Evolutionary conservation across 2,888 invertebrate species (phyloP), one percentile per base, ranked within the genome.

Genomic region (Hypolimnas misippus): DNA sequence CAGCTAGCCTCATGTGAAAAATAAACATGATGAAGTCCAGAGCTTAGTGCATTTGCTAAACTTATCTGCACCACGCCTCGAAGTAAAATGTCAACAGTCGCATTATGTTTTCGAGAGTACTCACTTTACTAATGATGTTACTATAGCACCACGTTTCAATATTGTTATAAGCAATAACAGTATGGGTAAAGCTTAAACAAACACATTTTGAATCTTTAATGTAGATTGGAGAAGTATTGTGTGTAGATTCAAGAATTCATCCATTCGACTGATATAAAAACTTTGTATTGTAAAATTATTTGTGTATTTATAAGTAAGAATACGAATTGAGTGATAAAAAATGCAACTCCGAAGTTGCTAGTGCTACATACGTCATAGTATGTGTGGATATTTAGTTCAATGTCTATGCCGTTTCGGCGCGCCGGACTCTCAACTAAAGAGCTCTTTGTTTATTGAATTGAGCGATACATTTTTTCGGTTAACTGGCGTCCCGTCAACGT

Each of bases 1-100:
- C 63, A 75, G 77, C 75, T 59, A 75, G 78, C 74, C 76, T 79
- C 87, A 86, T 89, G 87, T 87, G 84, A 86, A 88, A 81, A 84
- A 81, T 81, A 87, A 89, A 92, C 84, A 89, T 51, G 49, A 70
- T 79, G 76, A 76, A 76, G 78, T 50, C 56, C 58, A 71, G 73
- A 73, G 79, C 79, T 82, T 83, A 85, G 83, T 82, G 72, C 78
- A 89, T 89, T 89, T 89, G 88, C 89, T 84, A 87, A 89, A 88
- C 79, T 76, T 87, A 89, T 90, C 88, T 87, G 66, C 72, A 73
- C 79, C 83, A 77, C 83, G 76, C 81, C 85, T 83, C 80, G 71
- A 80, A 87, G 85, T 83, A 76, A 82, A 83, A 83, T 84, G 89
- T 89, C 84, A 91, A 91, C 87, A 89, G 71, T 66, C 70, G 70